Percentiles rank a stretch among this genome's conserved stretches.
Evolutionary conservation across 1,140 invertebrate genomes (phyloP).

Genomic region (Tetraneura akinire): DNA sequence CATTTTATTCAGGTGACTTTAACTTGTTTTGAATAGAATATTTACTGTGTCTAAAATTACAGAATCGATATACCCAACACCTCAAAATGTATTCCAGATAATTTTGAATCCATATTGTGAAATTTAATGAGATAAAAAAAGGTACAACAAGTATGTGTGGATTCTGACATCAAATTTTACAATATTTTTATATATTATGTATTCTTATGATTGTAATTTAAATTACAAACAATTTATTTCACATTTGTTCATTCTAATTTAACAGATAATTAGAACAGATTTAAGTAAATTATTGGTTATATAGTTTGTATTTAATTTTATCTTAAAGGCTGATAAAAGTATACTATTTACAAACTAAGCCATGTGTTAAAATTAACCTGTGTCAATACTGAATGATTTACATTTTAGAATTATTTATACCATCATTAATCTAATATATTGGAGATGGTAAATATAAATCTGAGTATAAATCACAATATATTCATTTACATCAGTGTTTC

Average conservation of each 20-base stretch:
- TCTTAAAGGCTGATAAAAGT: conserved; percentile 1
- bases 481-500: no score
- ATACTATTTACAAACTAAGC: neutral
- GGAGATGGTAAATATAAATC: neutral
- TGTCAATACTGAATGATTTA: neutral
- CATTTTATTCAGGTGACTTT: conserved; percentile 24
- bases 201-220: conserved; percentile 20
- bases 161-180: conserved; percentile 4
- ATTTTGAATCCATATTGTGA: neutral
- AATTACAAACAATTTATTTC: neutral
- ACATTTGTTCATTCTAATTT: neutral
- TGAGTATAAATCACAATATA: neutral
- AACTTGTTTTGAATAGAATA: conserved; percentile 26
- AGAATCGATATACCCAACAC: conserved; percentile 1
- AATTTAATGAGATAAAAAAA: conserved; percentile 5
- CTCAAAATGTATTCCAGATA: conserved; percentile 25
- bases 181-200: conserved; percentile 42
- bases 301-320: conserved; percentile 20
- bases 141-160: conserved; percentile 2
- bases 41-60: conserved; percentile 16
- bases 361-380: conserved; percentile 8
- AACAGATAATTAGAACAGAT: neutral
- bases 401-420: neutral
- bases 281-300: conserved; percentile 8
- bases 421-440: neutral